Percentiles rank a stretch among this genome's conserved stretches.
phyloP scores from a whole-genome alignment of 2,888 invertebrate species.

The Himalopsyche kuldschensis region DNA sequence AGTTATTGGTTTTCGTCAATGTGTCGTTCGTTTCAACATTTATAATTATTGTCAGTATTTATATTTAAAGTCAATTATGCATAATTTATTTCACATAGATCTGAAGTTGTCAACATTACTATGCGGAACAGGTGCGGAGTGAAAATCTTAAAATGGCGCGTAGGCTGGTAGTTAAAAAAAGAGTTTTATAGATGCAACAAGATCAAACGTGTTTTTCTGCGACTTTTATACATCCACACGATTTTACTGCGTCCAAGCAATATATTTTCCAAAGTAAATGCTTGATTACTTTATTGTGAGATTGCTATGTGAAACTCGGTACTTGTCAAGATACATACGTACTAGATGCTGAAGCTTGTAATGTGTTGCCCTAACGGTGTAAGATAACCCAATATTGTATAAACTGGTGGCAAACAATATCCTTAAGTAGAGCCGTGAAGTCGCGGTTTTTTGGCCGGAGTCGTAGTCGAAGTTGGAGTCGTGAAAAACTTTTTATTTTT shows the following conservation, averaged over 20 bases:
- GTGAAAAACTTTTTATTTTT: no score
- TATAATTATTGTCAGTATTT: no score
- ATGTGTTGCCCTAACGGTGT: no score
- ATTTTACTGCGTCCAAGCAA: not conserved
- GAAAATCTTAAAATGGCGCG: not conserved
- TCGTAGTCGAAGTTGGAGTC: no score
- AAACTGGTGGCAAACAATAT: no score
- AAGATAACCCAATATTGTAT: no score
- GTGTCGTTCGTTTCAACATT: no score
- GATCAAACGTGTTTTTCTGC: not conserved
- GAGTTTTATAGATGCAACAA: not conserved
- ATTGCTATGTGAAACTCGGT: not conserved
- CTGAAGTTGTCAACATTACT: not conserved
- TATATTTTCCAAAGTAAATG: not conserved
- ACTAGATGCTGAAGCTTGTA: no score
- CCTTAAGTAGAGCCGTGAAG: no score
- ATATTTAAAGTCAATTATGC: no score
- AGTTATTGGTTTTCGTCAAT: no score
- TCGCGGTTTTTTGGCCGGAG: no score
- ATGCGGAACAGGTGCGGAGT: not conserved
- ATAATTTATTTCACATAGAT: not conserved
- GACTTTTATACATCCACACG: not conserved
- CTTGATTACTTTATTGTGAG: not conserved
- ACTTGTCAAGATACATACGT: not conserved
- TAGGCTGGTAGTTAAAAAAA: not conserved